A percentile compares a stretch with the other conserved stretches of the same genome.
phyloP scores from a whole-genome alignment of 2,888 invertebrate genomes.

The Lacanobia oleracea region DNA sequence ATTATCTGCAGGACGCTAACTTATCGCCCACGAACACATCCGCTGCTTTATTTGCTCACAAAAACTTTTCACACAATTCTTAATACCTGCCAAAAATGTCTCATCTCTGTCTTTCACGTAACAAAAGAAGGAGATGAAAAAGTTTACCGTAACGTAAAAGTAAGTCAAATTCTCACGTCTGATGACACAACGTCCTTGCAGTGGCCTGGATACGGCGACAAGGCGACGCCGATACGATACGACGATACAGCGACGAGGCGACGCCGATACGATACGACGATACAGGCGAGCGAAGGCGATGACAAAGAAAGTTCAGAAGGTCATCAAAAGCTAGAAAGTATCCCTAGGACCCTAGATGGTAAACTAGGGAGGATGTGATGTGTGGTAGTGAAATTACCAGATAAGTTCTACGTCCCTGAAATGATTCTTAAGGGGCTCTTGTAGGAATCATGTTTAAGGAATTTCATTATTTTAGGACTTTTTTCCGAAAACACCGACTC shows the following conservation, averaged over 20 bases:
- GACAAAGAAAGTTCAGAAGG: slow-evolving; percentile 1
- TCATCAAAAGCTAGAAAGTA: background rate
- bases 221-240: slow-evolving; percentile 31
- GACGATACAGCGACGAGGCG: slow-evolving; percentile 24
- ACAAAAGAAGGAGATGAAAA: slow-evolving; percentile 39
- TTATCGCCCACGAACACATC: slow-evolving; percentile 42
- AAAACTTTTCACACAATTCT: slow-evolving; percentile 42
- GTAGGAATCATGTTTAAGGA: no score
- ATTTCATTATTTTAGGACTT: no score
- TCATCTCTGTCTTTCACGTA: slow-evolving; percentile 33
- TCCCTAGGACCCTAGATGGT: background rate
- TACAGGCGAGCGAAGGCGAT: background rate
- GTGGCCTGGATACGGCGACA: slow-evolving; percentile 50
- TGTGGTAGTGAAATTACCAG: background rate
- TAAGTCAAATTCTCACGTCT: slow-evolving; percentile 56
- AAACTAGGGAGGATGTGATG: background rate
- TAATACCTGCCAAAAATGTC: slow-evolving; percentile 40
- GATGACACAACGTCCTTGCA: slow-evolving; percentile 64
- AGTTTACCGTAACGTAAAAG: slow-evolving; percentile 64
- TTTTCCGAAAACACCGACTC: no score
- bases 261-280: slow-evolving; percentile 18
- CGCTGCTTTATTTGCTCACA: slow-evolving; percentile 40
- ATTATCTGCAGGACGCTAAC: slow-evolving; percentile 47
- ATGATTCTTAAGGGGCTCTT: background rate
- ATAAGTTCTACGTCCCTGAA: background rate